Conservation (phyloP, 2,113 vertebrate species). For the Lepus timidus region DNA sequence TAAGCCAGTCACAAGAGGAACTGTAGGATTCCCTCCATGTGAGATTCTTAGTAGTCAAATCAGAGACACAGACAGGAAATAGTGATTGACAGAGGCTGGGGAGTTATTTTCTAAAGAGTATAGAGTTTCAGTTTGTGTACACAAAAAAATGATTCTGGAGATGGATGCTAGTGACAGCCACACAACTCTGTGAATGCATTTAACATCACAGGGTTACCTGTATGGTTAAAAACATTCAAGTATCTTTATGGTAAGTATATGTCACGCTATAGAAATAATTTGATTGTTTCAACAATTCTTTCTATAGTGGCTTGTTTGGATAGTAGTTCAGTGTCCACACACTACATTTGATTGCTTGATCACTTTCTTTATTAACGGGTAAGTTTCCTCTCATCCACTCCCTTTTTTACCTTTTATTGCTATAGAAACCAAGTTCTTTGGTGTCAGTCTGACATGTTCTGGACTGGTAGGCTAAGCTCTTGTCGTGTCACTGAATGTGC, state of each 20-base stretch:
- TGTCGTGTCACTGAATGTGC: not conserved
- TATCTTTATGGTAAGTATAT: too few relatives aligned
- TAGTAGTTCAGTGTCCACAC: not conserved
- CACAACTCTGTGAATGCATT: not conserved
- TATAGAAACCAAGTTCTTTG: slow-evolving; percentile 4
- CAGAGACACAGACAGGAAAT: not conserved
- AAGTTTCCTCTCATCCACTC: not conserved
- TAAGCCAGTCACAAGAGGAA: not conserved
- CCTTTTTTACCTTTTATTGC: not conserved
- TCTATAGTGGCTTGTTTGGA: slow-evolving; percentile 5
- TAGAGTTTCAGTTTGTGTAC: not conserved
- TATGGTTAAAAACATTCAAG: not conserved
- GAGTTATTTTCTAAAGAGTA: not conserved
- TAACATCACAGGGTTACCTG: not conserved
- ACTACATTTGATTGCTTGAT: not conserved
- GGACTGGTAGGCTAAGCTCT: not conserved
- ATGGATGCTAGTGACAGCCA: not conserved
- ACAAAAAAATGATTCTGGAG: not conserved
- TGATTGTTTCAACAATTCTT: not conserved
- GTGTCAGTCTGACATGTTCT: not conserved
- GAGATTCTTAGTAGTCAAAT: not conserved
- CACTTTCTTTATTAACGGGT: not conserved
- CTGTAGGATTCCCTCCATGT: not conserved
- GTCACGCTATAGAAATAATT: not conserved
- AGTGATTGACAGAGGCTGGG: not conserved